Base-by-base conservation (phyloP, 2,888 invertebrate genomes). In the Dorcus hopei region DNA sequence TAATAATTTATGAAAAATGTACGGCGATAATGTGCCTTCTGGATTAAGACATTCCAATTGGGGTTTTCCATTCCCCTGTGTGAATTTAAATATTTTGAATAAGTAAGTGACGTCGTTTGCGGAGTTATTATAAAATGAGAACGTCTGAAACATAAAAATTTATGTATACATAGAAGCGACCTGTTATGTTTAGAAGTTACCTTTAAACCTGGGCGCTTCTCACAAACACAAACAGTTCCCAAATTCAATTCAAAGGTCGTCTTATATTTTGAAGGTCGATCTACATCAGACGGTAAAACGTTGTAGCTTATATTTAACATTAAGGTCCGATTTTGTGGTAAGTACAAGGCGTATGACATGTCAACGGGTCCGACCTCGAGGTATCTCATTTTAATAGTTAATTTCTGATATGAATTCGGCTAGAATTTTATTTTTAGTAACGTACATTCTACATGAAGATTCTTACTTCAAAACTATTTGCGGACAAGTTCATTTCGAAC, bases 51-150 rank as follows among this genome's bases (percentile, higher is more conserved):
- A 79, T 38, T 71, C 64, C 40, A 80, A 70, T 54, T 80, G 69
- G 19, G 72, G 65, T 56, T 72, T 74, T 9, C 67, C 69, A 54
- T 75, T 70, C 9, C 58, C 39, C 26, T 68, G 61, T 6, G 7
- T 33, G 3, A 33, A 6, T 33, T 33, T 33, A 7, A 6, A 33
- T 33, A 33, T 33, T 77, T 68, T 39, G 80, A 43, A 2, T 65
- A 6, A 61, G 54, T 74, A 79, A 2, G 66, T 54, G 9, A 76
- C 67, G 16, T 64, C 51, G 3, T 67, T 58, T 38, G 59, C 61
- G 2, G 76, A 74, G 57, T 76, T 74, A 58, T 81, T 81, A 59
- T 77, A 74, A 14, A 81, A 59, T 77, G 80, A 80, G 62, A 72
- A 75, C 14, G 71, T 67, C 74, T 80, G 66, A 11, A 52, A 61